These are phyloP conservation scores for Darevskia nairensis DNA, from an alignment of 2,797 vertebrate genomes.

Conservation along the genomic window DNA sequence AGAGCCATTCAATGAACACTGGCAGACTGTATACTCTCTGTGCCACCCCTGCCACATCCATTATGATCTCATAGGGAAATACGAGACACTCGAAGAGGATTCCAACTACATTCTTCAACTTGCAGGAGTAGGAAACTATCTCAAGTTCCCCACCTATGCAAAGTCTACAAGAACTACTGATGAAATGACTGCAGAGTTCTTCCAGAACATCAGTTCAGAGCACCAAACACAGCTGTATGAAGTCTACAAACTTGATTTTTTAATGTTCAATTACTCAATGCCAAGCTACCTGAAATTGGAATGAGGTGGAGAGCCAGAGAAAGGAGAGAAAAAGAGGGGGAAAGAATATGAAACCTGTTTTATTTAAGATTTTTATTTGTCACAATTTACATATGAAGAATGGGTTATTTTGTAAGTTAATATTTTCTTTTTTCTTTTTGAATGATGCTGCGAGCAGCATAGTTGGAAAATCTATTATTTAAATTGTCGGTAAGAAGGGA, in stretches of 20 bases:
- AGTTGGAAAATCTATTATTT: conserved; percentile 85
- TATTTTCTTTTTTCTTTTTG: conserved; percentile 81
- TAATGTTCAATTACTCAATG: conserved; percentile 98
- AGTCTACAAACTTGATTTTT: conserved; percentile 98
- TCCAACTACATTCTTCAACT: conserved; percentile 91
- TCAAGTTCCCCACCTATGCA: conserved; percentile 94
- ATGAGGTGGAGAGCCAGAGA: conserved; percentile 73
- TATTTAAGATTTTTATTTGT: conserved; percentile 87
- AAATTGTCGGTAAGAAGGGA: conserved; percentile 84
- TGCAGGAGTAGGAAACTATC: conserved; percentile 85
- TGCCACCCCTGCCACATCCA: conserved; percentile 98
- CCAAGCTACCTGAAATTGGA: conserved; percentile 95
- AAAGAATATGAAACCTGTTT: conserved; percentile 74
- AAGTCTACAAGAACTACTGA: conserved; percentile 99
- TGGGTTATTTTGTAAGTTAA: conserved; percentile 89
- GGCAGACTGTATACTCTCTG: conserved; percentile 95
- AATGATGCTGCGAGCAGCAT: conserved; percentile 97
- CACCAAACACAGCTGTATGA: conserved; percentile 93
- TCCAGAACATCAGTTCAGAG: conserved; percentile 94
- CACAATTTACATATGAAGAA: conserved; percentile 81
- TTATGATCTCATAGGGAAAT: conserved; percentile 97
- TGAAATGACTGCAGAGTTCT: conserved; percentile 96
- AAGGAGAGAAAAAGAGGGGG: conserved; percentile 44
- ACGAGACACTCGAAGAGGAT: conserved; percentile 95
- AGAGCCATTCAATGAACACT: conserved; percentile 97